These are phyloP conservation scores for Terrapene triunguis DNA, from an alignment of 2,113 vertebrate species.

Conservation along the genomic window DNA sequence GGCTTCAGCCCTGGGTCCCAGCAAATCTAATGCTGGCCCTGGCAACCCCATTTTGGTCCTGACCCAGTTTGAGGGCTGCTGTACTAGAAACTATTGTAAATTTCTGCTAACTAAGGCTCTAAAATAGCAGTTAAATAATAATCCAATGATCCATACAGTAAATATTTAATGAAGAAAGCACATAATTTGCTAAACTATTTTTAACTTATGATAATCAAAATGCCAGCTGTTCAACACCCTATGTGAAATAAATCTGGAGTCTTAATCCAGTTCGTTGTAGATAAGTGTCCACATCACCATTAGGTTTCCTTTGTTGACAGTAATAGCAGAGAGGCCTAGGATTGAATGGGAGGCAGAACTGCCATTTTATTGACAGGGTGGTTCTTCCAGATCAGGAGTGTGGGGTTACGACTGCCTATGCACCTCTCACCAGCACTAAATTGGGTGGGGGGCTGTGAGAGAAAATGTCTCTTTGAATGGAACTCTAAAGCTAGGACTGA, in stretches of 20 bases:
- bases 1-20: no score
- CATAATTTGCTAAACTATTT: neutral
- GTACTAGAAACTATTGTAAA: neutral
- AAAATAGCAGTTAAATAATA: neutral
- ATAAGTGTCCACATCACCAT: rapidly evolving
- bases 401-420: neutral
- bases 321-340: rapidly evolving
- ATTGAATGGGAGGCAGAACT: neutral
- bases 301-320: neutral
- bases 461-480: neutral
- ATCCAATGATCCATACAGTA: neutral
- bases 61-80: no score
- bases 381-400: neutral
- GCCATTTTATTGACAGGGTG: neutral
- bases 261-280: neutral
- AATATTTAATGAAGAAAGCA: neutral
- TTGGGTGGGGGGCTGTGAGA: neutral
- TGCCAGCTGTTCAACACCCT: neutral
- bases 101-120: conserved; percentile 11
- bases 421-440: neutral
- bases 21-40: no score
- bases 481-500: neutral
- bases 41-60: no score
- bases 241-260: neutral
- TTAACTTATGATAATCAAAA: neutral